Evolutionary conservation across 2,888 invertebrate species (phyloP).

Genomic region (Orchesellides sinensis): DNA sequence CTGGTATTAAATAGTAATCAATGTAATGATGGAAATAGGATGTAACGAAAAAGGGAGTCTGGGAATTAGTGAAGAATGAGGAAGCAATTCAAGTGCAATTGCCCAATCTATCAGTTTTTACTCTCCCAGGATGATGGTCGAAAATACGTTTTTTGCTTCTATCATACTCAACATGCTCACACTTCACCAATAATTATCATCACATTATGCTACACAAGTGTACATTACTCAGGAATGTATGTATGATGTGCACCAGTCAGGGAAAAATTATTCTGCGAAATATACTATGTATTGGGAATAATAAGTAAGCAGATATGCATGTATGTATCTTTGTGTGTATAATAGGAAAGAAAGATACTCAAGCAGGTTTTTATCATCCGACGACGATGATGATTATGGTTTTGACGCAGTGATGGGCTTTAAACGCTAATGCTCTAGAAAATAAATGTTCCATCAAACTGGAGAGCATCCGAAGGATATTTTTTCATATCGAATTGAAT

Average conservation of each 20-base stretch:
- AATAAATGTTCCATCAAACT: not conserved
- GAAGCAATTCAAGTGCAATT: conserved; percentile 27
- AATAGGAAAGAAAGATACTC: not conserved
- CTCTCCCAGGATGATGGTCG: too few relatives aligned
- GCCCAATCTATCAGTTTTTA: not conserved
- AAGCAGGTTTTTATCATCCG: not conserved
- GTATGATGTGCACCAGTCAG: not conserved
- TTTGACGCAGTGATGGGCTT: not conserved
- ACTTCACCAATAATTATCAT: conserved; percentile 18
- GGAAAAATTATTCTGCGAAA: not conserved
- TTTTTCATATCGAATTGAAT: too few relatives aligned
- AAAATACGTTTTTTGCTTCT: not conserved
- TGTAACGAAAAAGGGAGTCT: not conserved
- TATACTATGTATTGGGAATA: not conserved
- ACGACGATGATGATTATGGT: not conserved
- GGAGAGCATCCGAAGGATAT: not conserved
- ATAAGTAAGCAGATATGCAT: not conserved
- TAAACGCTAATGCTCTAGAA: not conserved
- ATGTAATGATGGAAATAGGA: too few relatives aligned
- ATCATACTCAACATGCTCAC: too few relatives aligned
- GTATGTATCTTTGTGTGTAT: not conserved
- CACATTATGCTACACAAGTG: not conserved
- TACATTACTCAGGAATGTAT: too few relatives aligned
- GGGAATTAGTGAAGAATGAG: not conserved
- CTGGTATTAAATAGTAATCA: too few relatives aligned